phyloP scores from a whole-genome alignment of 2,888 invertebrate species.

The Agrypnus murinus region DNA sequence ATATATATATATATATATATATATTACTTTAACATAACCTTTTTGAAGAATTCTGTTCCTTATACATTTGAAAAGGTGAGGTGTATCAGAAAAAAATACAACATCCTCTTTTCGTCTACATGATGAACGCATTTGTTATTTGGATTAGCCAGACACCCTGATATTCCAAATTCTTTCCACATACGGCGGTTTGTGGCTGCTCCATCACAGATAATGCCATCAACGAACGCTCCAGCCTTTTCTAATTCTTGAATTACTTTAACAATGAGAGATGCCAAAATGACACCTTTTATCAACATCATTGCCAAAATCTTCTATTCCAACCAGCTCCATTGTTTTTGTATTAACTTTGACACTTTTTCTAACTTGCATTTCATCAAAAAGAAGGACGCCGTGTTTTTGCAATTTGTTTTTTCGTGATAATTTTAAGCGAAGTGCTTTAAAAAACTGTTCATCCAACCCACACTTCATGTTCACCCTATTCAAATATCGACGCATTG shows the following conservation, averaged over 20 bases:
- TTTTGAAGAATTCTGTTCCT: constrained; percentile 25
- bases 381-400: constrained; percentile 26
- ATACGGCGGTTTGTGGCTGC: constrained; percentile 52
- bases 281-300: background rate
- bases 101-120: constrained; percentile 33
- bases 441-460: constrained; percentile 37
- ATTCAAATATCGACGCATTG: constrained; percentile 33
- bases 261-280: constrained; percentile 20
- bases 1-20: no score
- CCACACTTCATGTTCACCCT: constrained; percentile 39
- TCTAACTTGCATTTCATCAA: no score
- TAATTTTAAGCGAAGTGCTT: constrained; percentile 34
- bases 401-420: constrained; percentile 11
- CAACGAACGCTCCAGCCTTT: constrained; percentile 48
- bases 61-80: constrained; percentile 45
- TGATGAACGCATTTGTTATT: no score
- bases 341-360: constrained; percentile 29
- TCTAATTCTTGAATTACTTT: no score
- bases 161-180: no score
- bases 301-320: constrained; percentile 37
- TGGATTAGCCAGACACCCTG: constrained; percentile 15
- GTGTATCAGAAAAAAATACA: constrained; percentile 51
- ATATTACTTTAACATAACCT: background rate
- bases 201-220: constrained; percentile 51
- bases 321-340: constrained; percentile 33